Conservation (phyloP, 2,888 invertebrate genomes). For the Oscheius sp. region DNA sequence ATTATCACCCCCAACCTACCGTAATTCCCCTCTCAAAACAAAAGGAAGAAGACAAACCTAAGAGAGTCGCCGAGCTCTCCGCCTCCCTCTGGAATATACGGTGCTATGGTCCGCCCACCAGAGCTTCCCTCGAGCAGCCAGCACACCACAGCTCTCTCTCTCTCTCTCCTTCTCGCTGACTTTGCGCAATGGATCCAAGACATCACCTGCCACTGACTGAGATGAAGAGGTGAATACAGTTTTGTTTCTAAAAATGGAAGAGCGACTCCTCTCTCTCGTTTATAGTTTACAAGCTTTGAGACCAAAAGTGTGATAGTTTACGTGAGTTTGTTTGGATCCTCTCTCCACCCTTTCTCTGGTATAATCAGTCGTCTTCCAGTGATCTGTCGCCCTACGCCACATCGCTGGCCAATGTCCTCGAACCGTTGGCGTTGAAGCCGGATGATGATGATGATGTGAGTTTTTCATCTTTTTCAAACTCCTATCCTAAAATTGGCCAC, state of each 20-base stretch:
- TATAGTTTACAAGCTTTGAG: slow-evolving; percentile 25
- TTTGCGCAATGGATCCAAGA: background rate
- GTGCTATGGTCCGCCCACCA: slow-evolving; percentile 24
- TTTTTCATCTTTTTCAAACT: background rate
- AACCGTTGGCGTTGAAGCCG: slow-evolving; percentile 26
- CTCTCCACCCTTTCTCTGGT: too few relatives aligned
- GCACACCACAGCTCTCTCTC: slow-evolving; percentile 15
- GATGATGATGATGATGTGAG: slow-evolving; percentile 30
- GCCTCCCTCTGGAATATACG: background rate
- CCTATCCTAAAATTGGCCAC: background rate
- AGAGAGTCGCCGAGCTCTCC: too few relatives aligned
- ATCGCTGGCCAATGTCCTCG: slow-evolving; percentile 31
- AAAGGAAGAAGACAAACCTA: too few relatives aligned
- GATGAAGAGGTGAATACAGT: too few relatives aligned
- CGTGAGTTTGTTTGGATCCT: slow-evolving; percentile 20
- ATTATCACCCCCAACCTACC: too few relatives aligned
- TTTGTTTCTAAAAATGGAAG: too few relatives aligned
- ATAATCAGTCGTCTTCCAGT: background rate
- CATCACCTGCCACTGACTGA: too few relatives aligned
- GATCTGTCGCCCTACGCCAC: slow-evolving; percentile 16
- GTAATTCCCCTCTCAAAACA: too few relatives aligned
- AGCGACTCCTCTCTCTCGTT: too few relatives aligned
- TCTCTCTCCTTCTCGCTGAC: too few relatives aligned
- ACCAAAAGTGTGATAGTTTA: slow-evolving; percentile 25
- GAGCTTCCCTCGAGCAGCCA: background rate